Evolutionary conservation across 2,113 vertebrate genomes (phyloP).

Genomic region (Zosterops lateralis): DNA sequence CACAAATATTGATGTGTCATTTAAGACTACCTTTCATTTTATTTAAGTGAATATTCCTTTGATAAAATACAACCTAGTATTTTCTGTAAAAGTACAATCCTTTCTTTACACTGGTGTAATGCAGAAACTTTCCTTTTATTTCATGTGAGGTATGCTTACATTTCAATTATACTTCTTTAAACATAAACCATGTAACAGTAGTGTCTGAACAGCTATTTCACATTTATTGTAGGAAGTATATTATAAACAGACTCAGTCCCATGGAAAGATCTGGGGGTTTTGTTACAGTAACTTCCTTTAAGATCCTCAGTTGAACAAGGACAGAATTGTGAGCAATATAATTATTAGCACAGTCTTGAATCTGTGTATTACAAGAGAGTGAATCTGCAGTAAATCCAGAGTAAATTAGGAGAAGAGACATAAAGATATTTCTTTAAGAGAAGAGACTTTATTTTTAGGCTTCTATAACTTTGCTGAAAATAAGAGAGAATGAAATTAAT

Average conservation of each 20-base stretch:
- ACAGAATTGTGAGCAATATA: background rate
- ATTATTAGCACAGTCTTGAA: background rate
- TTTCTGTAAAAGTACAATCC: background rate
- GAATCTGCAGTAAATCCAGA: background rate
- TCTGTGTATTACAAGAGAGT: background rate
- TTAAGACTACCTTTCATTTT: background rate
- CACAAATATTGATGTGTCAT: background rate
- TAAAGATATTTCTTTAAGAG: background rate
- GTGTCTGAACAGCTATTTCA: background rate
- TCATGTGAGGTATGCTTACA: background rate
- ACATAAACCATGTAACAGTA: background rate
- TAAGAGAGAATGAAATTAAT: background rate
- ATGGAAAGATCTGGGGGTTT: background rate
- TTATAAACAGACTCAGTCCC: background rate
- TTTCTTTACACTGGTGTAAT: background rate
- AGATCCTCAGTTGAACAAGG: background rate
- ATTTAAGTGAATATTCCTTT: background rate
- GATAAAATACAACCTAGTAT: background rate
- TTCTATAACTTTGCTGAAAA: background rate
- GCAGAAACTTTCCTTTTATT: background rate
- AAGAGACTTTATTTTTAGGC: background rate
- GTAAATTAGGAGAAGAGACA: background rate
- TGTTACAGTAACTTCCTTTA: background rate
- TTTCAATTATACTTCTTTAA: background rate
- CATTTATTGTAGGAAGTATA: background rate